Base-by-base conservation (phyloP, 2,888 invertebrate genomes). In the Noctua pronuba region DNA sequence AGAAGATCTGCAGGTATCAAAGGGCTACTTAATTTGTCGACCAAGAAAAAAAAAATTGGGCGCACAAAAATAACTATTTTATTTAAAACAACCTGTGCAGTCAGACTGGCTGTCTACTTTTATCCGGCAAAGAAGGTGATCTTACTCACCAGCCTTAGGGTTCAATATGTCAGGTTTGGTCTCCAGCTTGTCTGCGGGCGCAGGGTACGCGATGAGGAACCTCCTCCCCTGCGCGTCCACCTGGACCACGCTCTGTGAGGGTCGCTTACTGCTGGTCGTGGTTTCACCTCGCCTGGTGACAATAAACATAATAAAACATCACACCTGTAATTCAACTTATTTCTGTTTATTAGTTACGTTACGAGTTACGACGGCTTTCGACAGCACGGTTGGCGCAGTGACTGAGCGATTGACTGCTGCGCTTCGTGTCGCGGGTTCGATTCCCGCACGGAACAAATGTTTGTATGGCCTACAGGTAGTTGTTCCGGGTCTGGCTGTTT, bases 241-340 rank as follows among this genome's bases (percentile, higher is more conserved):
- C 70, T 96, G 96, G n/a, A 96, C 96, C 66, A 96, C 96, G 89
- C 96, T 96, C 79, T 96, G 96, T 0, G 96, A 95, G 0, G 96
- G 96, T 7, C 96, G 91, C 85, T 96, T 96, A 79, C 91, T 95
- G 52, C 88, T 92, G 0, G 95, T 82, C 0, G 92, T 91, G 10
- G 90, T 91, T 58, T 95, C 94, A 72, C 87, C 93, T 65, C 96
- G 94, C 70, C 96, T 96, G 85, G 38, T 64, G 21, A 41, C 58
- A 55, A 79, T 11, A 31, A 66, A 35, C 21, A 31, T 60, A 6
- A 58, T 0, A 16, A 28, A 58, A 18, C 31, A 10, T 55, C 11
- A 55, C n/a, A 1, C 18, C 16, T 58, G 28, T 28, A 58, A 52
- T 46, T 46, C 18, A n/a, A n/a, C n/a, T n/a, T n/a, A n/a, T n/a